Percentiles rank a stretch among this genome's conserved stretches.
These are phyloP conservation scores for Zhengitettix transpicula DNA, from an alignment of 2,888 invertebrate species.

Conservation along the genomic window DNA sequence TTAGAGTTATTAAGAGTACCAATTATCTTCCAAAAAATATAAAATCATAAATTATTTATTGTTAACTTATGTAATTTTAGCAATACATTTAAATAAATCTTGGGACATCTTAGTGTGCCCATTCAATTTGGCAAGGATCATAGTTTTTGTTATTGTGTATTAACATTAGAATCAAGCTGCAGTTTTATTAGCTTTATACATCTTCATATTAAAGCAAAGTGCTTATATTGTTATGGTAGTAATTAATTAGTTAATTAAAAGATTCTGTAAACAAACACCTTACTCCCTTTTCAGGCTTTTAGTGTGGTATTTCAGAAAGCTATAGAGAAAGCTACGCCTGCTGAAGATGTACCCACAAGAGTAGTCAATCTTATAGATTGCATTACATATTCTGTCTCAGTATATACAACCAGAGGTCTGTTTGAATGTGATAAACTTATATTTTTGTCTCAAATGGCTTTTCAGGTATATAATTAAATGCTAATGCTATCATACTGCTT, in stretches of 20 bases:
- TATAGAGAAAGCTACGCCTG: constrained; percentile 71
- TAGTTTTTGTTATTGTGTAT: too few species aligned
- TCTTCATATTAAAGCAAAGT: background rate
- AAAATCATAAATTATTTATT: too few species aligned
- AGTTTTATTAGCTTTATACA: background rate
- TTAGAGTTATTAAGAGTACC: too few species aligned
- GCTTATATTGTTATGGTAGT: background rate
- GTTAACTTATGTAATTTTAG: too few species aligned
- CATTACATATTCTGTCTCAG: constrained; percentile 86
- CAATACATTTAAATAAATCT: too few species aligned
- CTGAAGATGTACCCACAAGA: constrained; percentile 57
- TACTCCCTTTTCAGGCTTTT: constrained; percentile 53
- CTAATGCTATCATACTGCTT: background rate
- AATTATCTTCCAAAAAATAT: too few species aligned
- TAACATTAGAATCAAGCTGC: background rate
- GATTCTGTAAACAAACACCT: background rate
- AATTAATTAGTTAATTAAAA: background rate
- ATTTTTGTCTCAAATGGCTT: constrained; percentile 91
- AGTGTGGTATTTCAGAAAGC: constrained; percentile 97
- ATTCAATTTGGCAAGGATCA: too few species aligned
- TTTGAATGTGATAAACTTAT: constrained; percentile 95
- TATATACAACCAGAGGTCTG: constrained; percentile 84
- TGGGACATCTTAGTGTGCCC: too few species aligned
- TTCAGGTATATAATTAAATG: constrained; percentile 43
- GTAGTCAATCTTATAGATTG: constrained; percentile 85